Evolutionary conservation across 2,888 invertebrate genomes (phyloP), one percentile per base, ranked within the genome.

Genomic region (Helicoverpa assulta): DNA sequence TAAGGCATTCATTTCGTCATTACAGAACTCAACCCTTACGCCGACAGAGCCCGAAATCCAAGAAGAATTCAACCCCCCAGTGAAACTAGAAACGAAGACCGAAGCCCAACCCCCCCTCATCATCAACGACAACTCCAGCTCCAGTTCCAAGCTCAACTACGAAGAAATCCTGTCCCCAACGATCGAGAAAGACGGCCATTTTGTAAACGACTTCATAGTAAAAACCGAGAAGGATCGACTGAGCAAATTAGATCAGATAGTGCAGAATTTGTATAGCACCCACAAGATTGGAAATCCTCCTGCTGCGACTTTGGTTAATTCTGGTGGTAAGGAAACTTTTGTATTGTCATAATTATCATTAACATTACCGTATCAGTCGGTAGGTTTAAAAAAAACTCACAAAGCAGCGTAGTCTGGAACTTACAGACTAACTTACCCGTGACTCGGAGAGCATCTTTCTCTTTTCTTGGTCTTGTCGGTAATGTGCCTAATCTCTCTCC

Each of bases 241-340:
- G 33, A 95, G 95, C 75, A 95, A 94, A 81, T 73, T 95, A 62
- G 95, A 95, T 55, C 95, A 95, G 78, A 95, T 95, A 7, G 95
- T 95, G 0, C 94, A 95, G 86, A 95, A 95, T 74, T 76, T 95
- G 74, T 95, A 95, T 52, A 95, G 93, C 65, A 94, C 94, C 12
- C 95, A 94, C 73, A 93, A 93, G 80, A 92, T 94, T 79, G 92
- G 93, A 0, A 93, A 85, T 63, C 91, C 93, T 0, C 77, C 85
- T 3, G 75, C 89, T 2, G 84, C 90, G 0, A 81, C 89, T 0
- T 69, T 88, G 47, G 72, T 84, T n/a, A 88, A 78, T 83, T 83
- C 91, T 77, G 88, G 88, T 69, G 73, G 83, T 84, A 18, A 84
- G 80, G 14, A 14, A n/a, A 29, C 8, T 18, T 43, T 40, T 52